Evolutionary conservation across 2,797 vertebrate genomes (phyloP).

Genomic region (Peromyscus aztecus): DNA sequence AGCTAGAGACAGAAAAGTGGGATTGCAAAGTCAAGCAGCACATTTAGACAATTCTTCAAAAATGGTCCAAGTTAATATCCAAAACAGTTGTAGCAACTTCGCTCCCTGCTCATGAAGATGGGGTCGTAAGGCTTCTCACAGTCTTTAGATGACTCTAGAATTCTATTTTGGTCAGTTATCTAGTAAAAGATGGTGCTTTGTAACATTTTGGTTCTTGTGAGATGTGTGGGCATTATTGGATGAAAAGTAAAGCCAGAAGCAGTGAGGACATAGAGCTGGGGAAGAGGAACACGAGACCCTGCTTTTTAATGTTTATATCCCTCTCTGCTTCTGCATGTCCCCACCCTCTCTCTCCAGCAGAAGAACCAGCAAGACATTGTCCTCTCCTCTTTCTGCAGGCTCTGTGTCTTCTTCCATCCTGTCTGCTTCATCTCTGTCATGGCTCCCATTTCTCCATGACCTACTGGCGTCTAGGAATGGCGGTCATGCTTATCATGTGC

Average conservation of each 20-base stretch:
- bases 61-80: background rate
- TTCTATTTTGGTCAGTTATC: background rate
- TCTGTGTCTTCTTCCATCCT: background rate
- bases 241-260: background rate
- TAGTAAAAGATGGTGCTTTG: background rate
- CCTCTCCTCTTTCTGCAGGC: background rate
- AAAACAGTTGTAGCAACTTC: background rate
- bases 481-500: background rate
- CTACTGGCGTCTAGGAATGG: rapidly evolving
- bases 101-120: too few species aligned
- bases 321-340: background rate
- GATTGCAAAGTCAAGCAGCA: background rate
- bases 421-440: background rate
- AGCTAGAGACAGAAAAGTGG: background rate
- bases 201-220: background rate
- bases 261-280: background rate
- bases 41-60: background rate
- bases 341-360: background rate
- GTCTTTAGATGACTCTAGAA: background rate
- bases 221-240: background rate
- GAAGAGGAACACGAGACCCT: background rate
- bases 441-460: background rate
- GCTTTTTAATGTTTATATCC: background rate
- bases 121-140: background rate
- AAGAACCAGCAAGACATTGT: background rate